phyloP scores from a whole-genome alignment of 2,888 invertebrate genomes.

The Sepioteuthis lessoniana region DNA sequence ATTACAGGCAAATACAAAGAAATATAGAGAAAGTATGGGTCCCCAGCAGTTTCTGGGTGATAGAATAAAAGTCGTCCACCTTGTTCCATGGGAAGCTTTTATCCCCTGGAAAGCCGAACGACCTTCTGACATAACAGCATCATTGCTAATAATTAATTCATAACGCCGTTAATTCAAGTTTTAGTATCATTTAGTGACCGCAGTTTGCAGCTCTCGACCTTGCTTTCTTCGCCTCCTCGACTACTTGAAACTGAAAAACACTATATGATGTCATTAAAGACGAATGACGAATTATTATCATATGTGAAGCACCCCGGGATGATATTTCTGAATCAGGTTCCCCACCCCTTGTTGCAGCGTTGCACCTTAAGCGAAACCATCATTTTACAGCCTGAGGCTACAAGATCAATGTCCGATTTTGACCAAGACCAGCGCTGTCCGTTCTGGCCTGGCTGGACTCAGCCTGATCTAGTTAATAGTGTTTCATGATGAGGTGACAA shows the following conservation, averaged over 20 bases:
- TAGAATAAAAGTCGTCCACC: neutral
- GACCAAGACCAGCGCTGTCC: neutral
- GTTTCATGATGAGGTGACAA: conserved; percentile 20
- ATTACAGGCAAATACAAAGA: neutral
- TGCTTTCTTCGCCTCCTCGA: neutral
- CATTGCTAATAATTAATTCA: neutral
- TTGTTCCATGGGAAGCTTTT: neutral
- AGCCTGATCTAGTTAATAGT: neutral
- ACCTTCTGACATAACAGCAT: neutral
- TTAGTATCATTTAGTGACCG: neutral
- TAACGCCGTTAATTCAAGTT: neutral
- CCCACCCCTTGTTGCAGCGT: neutral
- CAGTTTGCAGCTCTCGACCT: neutral
- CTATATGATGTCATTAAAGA: conserved; percentile 33
- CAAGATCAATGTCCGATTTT: conserved; percentile 11
- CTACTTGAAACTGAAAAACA: neutral
- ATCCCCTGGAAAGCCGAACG: neutral
- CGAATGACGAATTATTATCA: conserved; percentile 2
- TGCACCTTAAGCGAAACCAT: neutral
- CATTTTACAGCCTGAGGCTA: neutral
- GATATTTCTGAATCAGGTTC: neutral
- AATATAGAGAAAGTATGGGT: neutral
- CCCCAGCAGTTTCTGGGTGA: neutral
- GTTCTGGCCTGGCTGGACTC: neutral
- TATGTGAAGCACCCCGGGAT: neutral